phyloP scores from a whole-genome alignment of 2,797 vertebrate species.

The Sebastolobus alascanus region DNA sequence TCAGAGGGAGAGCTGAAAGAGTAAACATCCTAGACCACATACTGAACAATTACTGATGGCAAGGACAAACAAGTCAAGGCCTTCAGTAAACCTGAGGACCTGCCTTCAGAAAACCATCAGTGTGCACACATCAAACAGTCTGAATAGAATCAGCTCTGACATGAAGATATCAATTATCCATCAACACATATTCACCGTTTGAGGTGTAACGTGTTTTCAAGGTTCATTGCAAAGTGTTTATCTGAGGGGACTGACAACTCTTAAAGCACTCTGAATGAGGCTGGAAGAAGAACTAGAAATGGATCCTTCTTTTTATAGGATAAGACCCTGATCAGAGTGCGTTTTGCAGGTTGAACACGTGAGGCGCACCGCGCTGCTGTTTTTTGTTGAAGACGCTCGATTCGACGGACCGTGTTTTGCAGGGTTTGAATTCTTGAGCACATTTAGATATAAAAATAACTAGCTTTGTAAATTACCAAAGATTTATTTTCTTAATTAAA shows the following conservation, averaged over 20 bases:
- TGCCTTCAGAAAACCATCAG: neutral
- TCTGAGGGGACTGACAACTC: neutral
- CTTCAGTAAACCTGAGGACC: neutral
- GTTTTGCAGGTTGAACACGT: rapidly evolving
- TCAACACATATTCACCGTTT: neutral
- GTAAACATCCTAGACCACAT: neutral
- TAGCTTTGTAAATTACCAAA: too few relatives aligned
- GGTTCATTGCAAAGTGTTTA: neutral
- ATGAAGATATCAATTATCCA: neutral
- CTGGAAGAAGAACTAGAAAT: neutral
- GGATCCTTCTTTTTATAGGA: too few relatives aligned
- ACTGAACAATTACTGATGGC: neutral
- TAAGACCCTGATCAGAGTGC: neutral
- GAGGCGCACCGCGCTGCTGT: rapidly evolving
- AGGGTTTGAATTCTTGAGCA: too few relatives aligned
- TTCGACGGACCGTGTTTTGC: too few relatives aligned
- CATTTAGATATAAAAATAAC: too few relatives aligned
- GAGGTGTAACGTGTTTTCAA: neutral
- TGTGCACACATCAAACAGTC: neutral
- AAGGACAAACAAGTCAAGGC: constrained; percentile 16
- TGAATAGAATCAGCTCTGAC: neutral
- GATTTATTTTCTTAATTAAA: too few relatives aligned
- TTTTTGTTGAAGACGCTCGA: neutral
- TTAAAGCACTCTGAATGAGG: neutral
- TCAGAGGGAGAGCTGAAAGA: constrained; percentile 10